Evolutionary conservation across 2,113 vertebrate species (phyloP).

Genomic region (Rafetus swinhoei): DNA sequence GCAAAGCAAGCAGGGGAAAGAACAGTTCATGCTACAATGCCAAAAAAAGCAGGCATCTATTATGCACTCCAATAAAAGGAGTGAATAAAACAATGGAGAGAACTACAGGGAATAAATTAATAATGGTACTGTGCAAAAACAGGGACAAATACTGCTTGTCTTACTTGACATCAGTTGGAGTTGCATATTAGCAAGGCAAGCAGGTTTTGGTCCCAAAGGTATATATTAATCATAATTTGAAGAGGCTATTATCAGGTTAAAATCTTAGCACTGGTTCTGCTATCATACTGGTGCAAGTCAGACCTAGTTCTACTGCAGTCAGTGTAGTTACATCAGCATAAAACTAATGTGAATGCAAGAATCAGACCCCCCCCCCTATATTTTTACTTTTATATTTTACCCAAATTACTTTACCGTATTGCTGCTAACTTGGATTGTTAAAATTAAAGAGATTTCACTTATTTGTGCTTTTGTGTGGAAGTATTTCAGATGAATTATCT

Average conservation of each 20-base stretch:
- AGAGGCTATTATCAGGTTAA: not conserved
- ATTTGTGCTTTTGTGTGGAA: not conserved
- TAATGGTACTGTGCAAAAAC: not conserved
- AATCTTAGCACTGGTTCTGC: not conserved
- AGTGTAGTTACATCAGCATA: not conserved
- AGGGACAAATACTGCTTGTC: not conserved
- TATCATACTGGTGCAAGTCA: not conserved
- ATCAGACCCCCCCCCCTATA: not conserved
- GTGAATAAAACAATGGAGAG: not conserved
- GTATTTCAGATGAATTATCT: not conserved
- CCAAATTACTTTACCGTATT: not conserved
- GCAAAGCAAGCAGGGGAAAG: not conserved
- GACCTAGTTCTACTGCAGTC: not conserved
- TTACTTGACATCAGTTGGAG: not conserved
- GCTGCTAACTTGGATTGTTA: not conserved
- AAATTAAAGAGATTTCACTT: not conserved
- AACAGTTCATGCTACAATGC: not conserved
- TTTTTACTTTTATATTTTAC: not conserved
- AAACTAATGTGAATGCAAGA: not conserved
- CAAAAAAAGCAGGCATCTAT: rapidly evolving
- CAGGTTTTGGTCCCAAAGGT: not conserved
- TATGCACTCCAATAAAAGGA: not conserved
- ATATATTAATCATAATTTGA: not conserved
- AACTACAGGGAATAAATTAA: not conserved
- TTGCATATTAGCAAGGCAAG: not conserved